Percentiles rank a stretch among this genome's conserved stretches.
These are phyloP conservation scores for Auanema sp. DNA, from an alignment of 2,888 invertebrate species.

Conservation along the genomic window DNA sequence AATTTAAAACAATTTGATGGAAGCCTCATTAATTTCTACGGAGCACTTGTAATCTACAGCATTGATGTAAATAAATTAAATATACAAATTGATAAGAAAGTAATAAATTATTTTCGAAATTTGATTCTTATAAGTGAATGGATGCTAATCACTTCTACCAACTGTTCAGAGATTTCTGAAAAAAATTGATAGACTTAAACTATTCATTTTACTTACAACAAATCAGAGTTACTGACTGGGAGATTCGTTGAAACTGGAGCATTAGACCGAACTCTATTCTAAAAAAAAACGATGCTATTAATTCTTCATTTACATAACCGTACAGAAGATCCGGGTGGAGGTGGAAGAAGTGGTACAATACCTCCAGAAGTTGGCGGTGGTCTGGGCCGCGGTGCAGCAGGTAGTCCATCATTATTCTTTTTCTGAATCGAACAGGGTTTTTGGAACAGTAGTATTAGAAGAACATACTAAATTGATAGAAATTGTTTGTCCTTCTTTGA, in stretches of 20 bases:
- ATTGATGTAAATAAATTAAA: no score
- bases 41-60: no score
- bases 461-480: slow-evolving; percentile 77
- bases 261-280: slow-evolving; percentile 3
- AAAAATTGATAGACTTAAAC: slow-evolving; percentile 1
- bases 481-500: slow-evolving; percentile 98
- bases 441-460: slow-evolving; percentile 37
- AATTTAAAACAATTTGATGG: not conserved
- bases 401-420: slow-evolving; percentile 28
- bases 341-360: slow-evolving; percentile 54
- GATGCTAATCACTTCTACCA: not conserved
- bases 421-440: slow-evolving; percentile 24
- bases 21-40: no score
- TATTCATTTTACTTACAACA: slow-evolving; percentile 8
- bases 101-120: no score
- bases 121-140: no score
- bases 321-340: slow-evolving; percentile 47
- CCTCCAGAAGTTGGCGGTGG: slow-evolving; percentile 32
- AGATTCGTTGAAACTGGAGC: slow-evolving; percentile 9
- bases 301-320: not conserved
- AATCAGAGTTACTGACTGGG: slow-evolving; percentile 2
- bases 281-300: not conserved
- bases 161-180: slow-evolving; percentile 7
- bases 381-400: slow-evolving; percentile 27
- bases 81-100: no score